These are phyloP conservation scores for Aselliscus stoliczkanus DNA, from an alignment of 2,797 vertebrate species.

Conservation along the genomic window DNA sequence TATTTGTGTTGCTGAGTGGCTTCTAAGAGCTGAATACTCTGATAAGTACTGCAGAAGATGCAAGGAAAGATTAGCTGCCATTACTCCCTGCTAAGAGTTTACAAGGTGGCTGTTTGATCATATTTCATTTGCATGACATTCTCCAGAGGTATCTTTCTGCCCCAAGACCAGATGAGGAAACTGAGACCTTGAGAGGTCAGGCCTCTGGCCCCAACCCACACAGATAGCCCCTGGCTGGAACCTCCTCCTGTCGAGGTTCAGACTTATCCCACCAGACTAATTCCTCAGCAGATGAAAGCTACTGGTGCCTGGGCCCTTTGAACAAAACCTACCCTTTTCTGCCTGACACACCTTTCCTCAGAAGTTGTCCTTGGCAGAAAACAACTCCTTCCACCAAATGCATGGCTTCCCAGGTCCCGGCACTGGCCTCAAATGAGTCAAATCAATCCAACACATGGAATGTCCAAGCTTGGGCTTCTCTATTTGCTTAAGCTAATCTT, in stretches of 20 bases:
- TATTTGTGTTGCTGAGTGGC: slow-evolving; percentile 38
- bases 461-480: background rate
- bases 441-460: background rate
- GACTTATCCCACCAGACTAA: background rate
- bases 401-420: background rate
- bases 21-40: slow-evolving; percentile 31
- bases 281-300: background rate
- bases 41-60: background rate
- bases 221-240: background rate
- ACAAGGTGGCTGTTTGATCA: background rate
- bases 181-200: background rate
- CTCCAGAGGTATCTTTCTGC: background rate
- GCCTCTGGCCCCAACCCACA: background rate
- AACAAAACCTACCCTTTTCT: background rate
- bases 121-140: background rate
- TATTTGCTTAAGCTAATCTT: slow-evolving; percentile 28
- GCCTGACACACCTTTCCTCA: background rate
- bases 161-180: background rate
- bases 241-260: background rate
- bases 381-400: background rate
- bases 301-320: background rate
- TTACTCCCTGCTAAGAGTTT: background rate
- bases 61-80: background rate
- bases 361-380: background rate
- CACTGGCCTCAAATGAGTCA: background rate